Conservation (phyloP, 1,140 invertebrate species). For the Oedothorax gibbosus region DNA sequence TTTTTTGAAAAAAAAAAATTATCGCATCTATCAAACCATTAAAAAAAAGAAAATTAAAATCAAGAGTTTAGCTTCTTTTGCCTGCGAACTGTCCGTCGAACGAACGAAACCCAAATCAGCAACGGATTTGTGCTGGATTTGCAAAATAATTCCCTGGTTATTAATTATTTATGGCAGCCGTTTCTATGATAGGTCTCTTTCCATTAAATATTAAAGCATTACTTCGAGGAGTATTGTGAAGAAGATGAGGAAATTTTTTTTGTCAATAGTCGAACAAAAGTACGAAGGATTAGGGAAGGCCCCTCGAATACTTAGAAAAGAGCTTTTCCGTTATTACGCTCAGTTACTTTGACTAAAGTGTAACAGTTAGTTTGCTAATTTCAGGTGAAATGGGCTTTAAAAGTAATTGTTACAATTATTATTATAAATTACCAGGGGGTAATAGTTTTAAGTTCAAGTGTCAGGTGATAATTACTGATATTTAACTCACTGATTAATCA, state of each 20-base stretch:
- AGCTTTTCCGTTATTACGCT: constrained; percentile 19
- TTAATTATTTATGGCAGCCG: constrained; percentile 55
- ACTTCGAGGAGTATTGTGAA: not conserved
- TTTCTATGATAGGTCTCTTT: constrained; percentile 58
- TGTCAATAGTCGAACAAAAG: constrained; percentile 9
- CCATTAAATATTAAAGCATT: constrained; percentile 56
- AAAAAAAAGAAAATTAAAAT: constrained; percentile 32
- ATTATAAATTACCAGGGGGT: no score
- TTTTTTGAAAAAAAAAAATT: no score
- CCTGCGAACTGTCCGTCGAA: not conserved
- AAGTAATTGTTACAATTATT: no score
- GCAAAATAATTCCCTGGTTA: constrained; percentile 48
- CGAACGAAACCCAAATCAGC: constrained; percentile 21
- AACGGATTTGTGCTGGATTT: constrained; percentile 50
- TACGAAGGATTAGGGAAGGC: constrained; percentile 47
- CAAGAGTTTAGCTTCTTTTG: not conserved
- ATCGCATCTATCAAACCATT: no score
- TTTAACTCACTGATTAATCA: no score
- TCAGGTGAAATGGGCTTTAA: no score
- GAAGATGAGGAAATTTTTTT: constrained; percentile 14
- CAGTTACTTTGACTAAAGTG: no score
- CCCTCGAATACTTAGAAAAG: constrained; percentile 24
- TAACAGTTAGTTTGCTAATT: no score
- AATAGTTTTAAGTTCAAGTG: no score
- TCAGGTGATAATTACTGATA: no score